These are phyloP conservation scores for Euproctis similis DNA, from an alignment of 2,888 invertebrate genomes.

Conservation along the genomic window DNA sequence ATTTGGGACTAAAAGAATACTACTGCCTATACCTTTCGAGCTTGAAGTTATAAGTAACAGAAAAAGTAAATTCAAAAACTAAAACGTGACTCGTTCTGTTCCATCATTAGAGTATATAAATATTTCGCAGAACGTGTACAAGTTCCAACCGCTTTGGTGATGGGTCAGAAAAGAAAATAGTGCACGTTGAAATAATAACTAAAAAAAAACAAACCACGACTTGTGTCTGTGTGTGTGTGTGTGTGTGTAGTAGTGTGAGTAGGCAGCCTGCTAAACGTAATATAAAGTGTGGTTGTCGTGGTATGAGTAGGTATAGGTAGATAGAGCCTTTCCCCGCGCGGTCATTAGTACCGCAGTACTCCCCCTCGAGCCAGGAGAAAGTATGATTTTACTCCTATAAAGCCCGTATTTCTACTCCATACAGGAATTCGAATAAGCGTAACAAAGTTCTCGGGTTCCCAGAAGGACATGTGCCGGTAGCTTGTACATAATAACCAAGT, in stretches of 20 bases:
- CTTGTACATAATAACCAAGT: conserved; percentile 69
- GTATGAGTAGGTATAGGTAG: conserved; percentile 60
- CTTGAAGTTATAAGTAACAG: no score
- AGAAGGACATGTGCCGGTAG: conserved; percentile 66
- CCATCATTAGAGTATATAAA: no score
- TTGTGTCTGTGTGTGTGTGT: conserved; percentile 51
- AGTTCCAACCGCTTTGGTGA: conserved; percentile 32
- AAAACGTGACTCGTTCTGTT: no score
- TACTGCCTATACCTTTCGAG: no score
- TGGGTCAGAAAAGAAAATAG: conserved; percentile 63
- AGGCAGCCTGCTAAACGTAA: conserved; percentile 71
- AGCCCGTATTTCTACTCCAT: conserved; percentile 76
- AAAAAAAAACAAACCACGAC: conserved; percentile 60
- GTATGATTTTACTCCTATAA: conserved; percentile 76
- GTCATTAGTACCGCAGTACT: conserved; percentile 71
- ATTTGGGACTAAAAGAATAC: no score
- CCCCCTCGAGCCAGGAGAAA: conserved; percentile 66
- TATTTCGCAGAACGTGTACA: conserved; percentile 28
- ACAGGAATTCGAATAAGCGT: conserved; percentile 73
- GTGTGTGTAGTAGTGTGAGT: conserved; percentile 53
- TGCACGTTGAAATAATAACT: conserved; percentile 63
- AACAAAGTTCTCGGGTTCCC: conserved; percentile 62
- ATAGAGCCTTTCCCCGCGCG: conserved; percentile 66
- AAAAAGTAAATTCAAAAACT: no score
- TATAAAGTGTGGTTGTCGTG: conserved; percentile 73